Evolutionary conservation across 2,797 vertebrate species (phyloP).

Genomic region (Falco naumanni): DNA sequence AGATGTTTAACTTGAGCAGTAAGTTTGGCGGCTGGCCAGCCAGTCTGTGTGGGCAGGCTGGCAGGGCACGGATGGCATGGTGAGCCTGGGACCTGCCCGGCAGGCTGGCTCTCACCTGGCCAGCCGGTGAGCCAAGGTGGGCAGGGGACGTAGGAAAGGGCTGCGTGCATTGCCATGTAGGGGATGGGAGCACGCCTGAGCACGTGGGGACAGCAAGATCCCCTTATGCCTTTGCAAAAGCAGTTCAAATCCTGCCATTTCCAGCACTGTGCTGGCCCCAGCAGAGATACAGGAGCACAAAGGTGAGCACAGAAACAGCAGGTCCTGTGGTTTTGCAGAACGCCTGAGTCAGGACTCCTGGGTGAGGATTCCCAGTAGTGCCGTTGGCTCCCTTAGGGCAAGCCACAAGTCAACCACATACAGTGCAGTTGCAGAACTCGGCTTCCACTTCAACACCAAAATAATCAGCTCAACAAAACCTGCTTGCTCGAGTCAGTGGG

Average conservation of each 20-base stretch:
- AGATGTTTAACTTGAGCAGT: background rate
- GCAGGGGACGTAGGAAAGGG: background rate
- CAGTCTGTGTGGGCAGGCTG: background rate
- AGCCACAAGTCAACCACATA: background rate
- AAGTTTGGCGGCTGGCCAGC: background rate
- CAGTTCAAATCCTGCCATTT: background rate
- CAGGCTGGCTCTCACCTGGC: background rate
- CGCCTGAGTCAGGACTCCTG: background rate
- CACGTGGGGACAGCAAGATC: background rate
- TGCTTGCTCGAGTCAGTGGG: background rate
- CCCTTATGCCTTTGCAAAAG: background rate
- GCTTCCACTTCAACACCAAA: background rate
- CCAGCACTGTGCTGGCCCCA: background rate
- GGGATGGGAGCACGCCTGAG: background rate
- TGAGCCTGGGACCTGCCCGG: background rate
- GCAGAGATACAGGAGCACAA: background rate
- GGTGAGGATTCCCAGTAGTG: slow-evolving; percentile 25
- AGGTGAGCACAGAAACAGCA: background rate
- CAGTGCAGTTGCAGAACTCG: background rate
- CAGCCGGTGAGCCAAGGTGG: background rate
- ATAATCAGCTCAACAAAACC: background rate
- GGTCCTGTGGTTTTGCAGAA: slow-evolving; percentile 3
- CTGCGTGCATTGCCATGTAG: background rate
- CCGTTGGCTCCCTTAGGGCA: background rate
- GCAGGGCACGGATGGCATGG: fast-evolving